Evolutionary conservation across 2,113 vertebrate species (phyloP).

Genomic region (Saguinus midas): DNA sequence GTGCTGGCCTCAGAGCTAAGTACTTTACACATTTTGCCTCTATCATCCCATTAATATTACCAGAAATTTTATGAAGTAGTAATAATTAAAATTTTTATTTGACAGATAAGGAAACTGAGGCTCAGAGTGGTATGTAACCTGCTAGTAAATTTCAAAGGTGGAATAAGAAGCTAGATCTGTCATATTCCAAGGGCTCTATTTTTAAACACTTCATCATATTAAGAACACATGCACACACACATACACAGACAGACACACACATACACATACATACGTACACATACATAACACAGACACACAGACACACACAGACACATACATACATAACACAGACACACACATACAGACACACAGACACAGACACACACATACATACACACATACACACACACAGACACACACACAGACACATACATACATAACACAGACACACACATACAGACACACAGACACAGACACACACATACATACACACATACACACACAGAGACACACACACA

Average conservation of each 20-base stretch:
- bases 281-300: too few relatives aligned
- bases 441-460: rapidly evolving
- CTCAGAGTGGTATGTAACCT: background rate
- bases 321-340: too few relatives aligned
- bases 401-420: too few relatives aligned
- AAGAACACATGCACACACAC: background rate
- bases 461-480: too few relatives aligned
- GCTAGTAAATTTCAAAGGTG: background rate
- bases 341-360: too few relatives aligned
- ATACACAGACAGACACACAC: too few relatives aligned
- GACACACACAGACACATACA: too few relatives aligned
- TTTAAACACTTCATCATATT: background rate
- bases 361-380: rapidly evolving
- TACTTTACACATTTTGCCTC: background rate
- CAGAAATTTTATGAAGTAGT: background rate
- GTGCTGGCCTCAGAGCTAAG: background rate
- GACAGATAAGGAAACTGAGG: too few relatives aligned
- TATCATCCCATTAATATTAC: background rate
- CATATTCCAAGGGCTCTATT: background rate
- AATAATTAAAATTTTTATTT: background rate
- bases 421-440: too few relatives aligned
- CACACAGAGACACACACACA: too few relatives aligned
- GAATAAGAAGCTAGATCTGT: background rate
- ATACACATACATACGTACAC: too few relatives aligned
- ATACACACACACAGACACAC: rapidly evolving